A percentile compares a stretch with the other conserved stretches of the same genome.
Evolutionary conservation across 2,113 vertebrate genomes (phyloP).

Genomic region (Tinamus guttatus): DNA sequence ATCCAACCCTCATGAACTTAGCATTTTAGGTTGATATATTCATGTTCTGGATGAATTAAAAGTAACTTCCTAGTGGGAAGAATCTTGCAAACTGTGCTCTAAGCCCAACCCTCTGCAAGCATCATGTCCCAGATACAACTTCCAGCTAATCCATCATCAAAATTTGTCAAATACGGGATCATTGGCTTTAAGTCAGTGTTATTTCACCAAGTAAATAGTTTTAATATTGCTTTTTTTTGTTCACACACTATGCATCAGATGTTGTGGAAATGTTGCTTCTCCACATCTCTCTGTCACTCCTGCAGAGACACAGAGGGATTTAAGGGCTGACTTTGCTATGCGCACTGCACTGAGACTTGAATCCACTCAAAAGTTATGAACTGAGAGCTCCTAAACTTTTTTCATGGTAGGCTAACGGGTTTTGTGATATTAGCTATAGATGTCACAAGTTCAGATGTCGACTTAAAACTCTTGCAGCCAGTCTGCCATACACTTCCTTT

Average conservation of each 20-base stretch:
- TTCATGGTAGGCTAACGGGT: background rate
- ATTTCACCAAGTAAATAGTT: background rate
- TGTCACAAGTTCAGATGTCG: background rate
- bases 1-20: no score
- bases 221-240: background rate
- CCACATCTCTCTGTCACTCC: background rate
- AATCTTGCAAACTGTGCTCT: background rate
- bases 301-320: background rate
- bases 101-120: background rate
- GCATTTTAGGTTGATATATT: background rate
- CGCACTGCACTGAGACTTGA: background rate
- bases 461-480: background rate
- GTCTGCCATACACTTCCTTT: background rate
- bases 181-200: background rate
- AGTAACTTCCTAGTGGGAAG: background rate
- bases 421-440: background rate
- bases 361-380: background rate
- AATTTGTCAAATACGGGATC: accelerated
- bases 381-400: background rate
- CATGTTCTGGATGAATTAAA: background rate
- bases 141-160: background rate
- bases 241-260: background rate
- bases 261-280: background rate
- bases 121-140: background rate
- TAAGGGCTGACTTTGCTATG: background rate